These are phyloP conservation scores for Rissa tridactyla DNA, from an alignment of 2,113 vertebrate genomes.

Conservation along the genomic window DNA sequence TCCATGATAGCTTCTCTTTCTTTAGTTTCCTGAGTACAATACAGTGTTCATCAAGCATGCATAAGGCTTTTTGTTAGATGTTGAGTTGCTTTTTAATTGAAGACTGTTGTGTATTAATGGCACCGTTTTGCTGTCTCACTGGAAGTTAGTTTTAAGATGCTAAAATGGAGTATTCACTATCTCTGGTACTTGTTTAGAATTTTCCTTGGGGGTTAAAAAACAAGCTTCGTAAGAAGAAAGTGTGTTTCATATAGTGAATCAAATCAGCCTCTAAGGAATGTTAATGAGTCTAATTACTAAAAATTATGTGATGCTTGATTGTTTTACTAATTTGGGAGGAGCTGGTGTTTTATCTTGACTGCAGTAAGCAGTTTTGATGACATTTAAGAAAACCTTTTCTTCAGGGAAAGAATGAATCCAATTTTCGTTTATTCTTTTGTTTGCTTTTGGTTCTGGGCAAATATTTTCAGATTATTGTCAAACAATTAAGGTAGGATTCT, in stretches of 20 bases:
- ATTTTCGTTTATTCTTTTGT: slow-evolving; percentile 30
- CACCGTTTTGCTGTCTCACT: neutral
- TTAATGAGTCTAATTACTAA: slow-evolving; percentile 69
- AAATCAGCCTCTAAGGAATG: slow-evolving; percentile 57
- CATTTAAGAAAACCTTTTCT: slow-evolving; percentile 9
- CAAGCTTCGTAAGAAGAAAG: neutral
- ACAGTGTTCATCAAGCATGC: neutral
- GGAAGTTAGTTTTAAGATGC: neutral
- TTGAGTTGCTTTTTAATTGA: neutral
- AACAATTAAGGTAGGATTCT: slow-evolving; percentile 45
- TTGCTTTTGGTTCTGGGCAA: slow-evolving; percentile 22
- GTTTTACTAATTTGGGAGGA: slow-evolving; percentile 69
- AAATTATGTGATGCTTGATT: slow-evolving; percentile 65
- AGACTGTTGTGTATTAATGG: neutral
- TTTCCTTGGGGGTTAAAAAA: slow-evolving; percentile 27
- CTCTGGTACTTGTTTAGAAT: neutral
- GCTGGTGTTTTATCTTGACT: slow-evolving; percentile 50
- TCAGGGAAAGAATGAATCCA: neutral
- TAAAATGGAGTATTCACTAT: neutral
- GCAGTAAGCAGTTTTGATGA: slow-evolving; percentile 37
- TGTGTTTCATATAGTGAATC: slow-evolving; percentile 23
- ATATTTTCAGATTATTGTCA: slow-evolving; percentile 33
- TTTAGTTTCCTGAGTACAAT: neutral
- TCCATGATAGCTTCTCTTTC: neutral
- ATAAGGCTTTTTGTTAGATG: neutral